These are phyloP conservation scores for Neodiprion lecontei DNA, from an alignment of 1,140 invertebrate genomes.

Conservation along the genomic window DNA sequence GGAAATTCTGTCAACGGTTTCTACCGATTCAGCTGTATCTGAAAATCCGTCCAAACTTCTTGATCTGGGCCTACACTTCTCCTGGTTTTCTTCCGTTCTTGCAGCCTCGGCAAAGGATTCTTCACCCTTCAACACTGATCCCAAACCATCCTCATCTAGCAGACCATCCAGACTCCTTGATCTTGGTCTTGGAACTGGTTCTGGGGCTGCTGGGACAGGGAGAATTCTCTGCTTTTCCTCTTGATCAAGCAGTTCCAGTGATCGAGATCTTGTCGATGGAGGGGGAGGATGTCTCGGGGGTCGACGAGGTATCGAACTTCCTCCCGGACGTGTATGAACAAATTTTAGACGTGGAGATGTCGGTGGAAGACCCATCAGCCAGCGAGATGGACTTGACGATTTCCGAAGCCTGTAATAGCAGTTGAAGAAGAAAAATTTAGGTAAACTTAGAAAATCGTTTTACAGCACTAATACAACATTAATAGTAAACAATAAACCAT, in stretches of 20 bases:
- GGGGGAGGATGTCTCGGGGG: conserved; percentile 45
- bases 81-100: conserved; percentile 47
- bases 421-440: conserved; percentile 36
- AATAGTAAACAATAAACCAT: conserved; percentile 5
- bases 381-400: conserved; percentile 68
- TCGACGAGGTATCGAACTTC: conserved; percentile 38
- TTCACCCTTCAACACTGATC: conserved; percentile 28
- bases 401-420: conserved; percentile 65
- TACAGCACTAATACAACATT: conserved; percentile 23
- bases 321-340: conserved; percentile 40
- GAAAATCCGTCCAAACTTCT: conserved; percentile 55
- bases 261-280: conserved; percentile 40
- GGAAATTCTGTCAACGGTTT: conserved; percentile 29
- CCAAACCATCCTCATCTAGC: conserved; percentile 52
- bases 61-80: conserved; percentile 33
- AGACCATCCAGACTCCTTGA: conserved; percentile 76
- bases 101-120: conserved; percentile 26
- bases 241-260: conserved; percentile 44
- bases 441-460: conserved; percentile 25
- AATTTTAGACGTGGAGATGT: conserved; percentile 49
- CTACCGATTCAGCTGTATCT: conserved; percentile 40
- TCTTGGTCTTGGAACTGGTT: conserved; percentile 56
- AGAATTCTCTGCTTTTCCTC: conserved; percentile 32
- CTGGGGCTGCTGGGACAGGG: conserved; percentile 27
- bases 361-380: conserved; percentile 59